Base-by-base conservation (phyloP, 2,888 invertebrate species). In the Periphyllus acericola region DNA sequence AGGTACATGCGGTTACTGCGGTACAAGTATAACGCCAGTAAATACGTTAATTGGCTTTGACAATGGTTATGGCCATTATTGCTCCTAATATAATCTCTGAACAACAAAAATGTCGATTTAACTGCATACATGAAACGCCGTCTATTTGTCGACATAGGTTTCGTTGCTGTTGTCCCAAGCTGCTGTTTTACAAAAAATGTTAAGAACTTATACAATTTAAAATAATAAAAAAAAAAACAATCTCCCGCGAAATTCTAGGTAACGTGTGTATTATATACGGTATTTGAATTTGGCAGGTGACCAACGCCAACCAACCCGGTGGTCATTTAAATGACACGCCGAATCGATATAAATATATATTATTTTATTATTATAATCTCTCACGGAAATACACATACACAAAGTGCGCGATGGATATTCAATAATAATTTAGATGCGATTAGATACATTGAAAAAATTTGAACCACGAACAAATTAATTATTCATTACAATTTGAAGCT, bases 81-180 rank as follows among this genome's bases (percentile, higher is more conserved):
- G 66, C 66, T 80, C 80, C 80, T 80, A 80, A 66, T 21, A 3
- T n/a, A 11, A 81, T 81, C 8, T 19, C 36, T 40, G 8, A 68
- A 68, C 32, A 32, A 52, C 46, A 66, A 36, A 46, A 82, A 52
- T 71, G 71, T 71, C 25, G 82, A 25, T 82, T 71, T 52, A 82
- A 82, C 71, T n/a, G 82, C 71, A 72, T 82, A 72, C 19, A 72
- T 72, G 52, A 82, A 82, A 82, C 82, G 71, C 82, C 82, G 71
- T 82, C 81, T 71, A 29, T 46, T 46, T 60, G 17, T 79, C 14
- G 19, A 34, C 1, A 36, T 21, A 34, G 0, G 17, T 32, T 55
- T 79, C 25, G 3, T 60, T 36, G 25, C 66, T 76, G 25, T 60
- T 80, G 1, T 25, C 17, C 17, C 3, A 21, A 60, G n/a, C n/a